Conservation (phyloP, 2,113 vertebrate species). For the Bubo bubo region DNA sequence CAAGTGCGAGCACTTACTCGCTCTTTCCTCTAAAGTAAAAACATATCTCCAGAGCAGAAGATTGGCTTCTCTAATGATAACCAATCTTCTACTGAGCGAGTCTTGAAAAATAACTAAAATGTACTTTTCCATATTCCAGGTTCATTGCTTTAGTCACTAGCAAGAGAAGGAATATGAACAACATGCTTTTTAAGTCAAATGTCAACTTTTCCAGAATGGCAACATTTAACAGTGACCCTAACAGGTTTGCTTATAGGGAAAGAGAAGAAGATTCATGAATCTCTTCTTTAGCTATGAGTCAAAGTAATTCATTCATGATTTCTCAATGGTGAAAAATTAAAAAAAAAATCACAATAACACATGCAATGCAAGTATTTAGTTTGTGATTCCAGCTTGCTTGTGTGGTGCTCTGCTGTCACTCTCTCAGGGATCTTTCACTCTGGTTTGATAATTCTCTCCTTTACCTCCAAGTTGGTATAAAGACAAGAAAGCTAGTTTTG, state of each 20-base stretch:
- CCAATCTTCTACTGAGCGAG: not conserved
- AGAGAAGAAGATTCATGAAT: not conserved
- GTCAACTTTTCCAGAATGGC: not conserved
- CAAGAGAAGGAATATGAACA: not conserved
- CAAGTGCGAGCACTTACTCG: fast-evolving
- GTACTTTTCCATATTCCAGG: not conserved
- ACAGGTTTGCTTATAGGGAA: not conserved
- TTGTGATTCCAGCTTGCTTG: not conserved
- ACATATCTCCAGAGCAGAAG: fast-evolving
- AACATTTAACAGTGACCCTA: not conserved
- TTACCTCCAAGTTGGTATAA: not conserved
- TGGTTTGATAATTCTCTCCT: not conserved
- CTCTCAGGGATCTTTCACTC: not conserved
- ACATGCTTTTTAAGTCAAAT: not conserved
- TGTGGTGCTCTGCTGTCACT: not conserved
- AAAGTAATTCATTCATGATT: not conserved
- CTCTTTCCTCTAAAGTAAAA: not conserved
- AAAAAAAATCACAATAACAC: not conserved
- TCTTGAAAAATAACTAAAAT: not conserved
- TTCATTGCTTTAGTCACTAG: not conserved
- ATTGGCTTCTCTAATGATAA: not conserved
- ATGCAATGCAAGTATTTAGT: not conserved
- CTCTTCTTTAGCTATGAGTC: not conserved
- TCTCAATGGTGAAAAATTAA: not conserved
- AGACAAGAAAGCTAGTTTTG: not conserved